Base-by-base conservation (phyloP, 2,113 vertebrate species). In the Boleophthalmus pectinirostris region DNA sequence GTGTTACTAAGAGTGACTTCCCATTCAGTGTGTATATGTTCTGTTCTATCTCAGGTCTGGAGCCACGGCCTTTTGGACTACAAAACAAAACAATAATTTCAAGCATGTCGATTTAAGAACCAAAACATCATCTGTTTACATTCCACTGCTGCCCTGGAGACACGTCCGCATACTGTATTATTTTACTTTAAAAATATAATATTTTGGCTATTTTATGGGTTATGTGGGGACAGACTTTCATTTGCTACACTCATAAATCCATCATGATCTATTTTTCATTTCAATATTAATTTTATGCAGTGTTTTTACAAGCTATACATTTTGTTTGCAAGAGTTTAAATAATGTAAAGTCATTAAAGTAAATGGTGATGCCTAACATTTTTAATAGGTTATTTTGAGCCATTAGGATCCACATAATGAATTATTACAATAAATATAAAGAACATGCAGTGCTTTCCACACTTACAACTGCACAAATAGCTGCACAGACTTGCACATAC, bases 41-140 rank as follows among this genome's bases (percentile, higher is more conserved):
- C 76, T 79, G 73, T 46, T 77, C 69, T 66, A 45, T 73, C 20
- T 85, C 77, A 83, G 60, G 64, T 74, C 43, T 56, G 29, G 35
- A 77, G 68, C 75, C 74, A 72, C 29, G 66, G 70, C 66, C 77
- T 72, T 53, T 53, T 45, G 38, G 71, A 69, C 76, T 80, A n/a
- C 20, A n/a, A 53, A 53, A 53, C 51, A 57, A 70, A 15, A 84
- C 77, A 85, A 82, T 85, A 70, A 89, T 33, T 77, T 23, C 75
- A 54, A 72, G 63, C 47, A 46, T 79, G 49, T 73, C 77, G 77
- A 67, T 76, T 69, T 24, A 76, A 81, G 79, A 57, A 53, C 70
- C 78, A 51, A 47, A 66, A 71, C 68, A 76, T 57, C 63, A 82
- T 58, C 65, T 14, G 78, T 79, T 72, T 33, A 3, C 54, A 85